A percentile compares a stretch with the other conserved stretches of the same genome.
These are phyloP conservation scores for Agrochola litura DNA, from an alignment of 2,888 invertebrate genomes.

Conservation along the genomic window DNA sequence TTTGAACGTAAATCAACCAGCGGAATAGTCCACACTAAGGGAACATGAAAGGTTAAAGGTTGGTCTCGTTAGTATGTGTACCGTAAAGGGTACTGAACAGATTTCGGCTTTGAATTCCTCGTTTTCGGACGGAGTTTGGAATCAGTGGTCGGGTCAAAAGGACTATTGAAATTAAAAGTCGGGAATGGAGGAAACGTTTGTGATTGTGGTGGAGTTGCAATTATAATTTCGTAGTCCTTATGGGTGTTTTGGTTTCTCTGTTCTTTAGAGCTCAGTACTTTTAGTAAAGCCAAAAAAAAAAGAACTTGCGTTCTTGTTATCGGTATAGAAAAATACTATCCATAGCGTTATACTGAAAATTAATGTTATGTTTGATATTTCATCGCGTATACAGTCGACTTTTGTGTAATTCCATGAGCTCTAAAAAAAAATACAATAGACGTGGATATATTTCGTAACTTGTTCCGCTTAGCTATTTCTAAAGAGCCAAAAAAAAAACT, in stretches of 20 bases:
- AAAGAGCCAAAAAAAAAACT: no score
- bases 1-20: slow-evolving; percentile 64
- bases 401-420: neutral
- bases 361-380: neutral
- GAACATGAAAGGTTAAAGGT: slow-evolving; percentile 65
- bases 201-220: neutral
- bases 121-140: slow-evolving; percentile 45
- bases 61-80: slow-evolving; percentile 52
- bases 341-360: neutral
- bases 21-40: slow-evolving; percentile 45
- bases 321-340: neutral
- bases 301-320: neutral
- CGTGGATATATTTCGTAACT: no score
- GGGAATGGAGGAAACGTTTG: slow-evolving; percentile 11
- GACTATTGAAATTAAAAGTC: slow-evolving; percentile 45
- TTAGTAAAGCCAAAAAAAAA: neutral
- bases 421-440: no score
- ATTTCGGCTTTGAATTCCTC: slow-evolving; percentile 51
- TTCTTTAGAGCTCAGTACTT: neutral
- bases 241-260: neutral
- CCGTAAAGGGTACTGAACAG: slow-evolving; percentile 48
- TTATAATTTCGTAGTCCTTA: neutral
- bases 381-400: neutral
- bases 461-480: no score
- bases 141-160: slow-evolving; percentile 41